phyloP scores from a whole-genome alignment of 2,888 invertebrate species.

The Campoletis raptor region DNA sequence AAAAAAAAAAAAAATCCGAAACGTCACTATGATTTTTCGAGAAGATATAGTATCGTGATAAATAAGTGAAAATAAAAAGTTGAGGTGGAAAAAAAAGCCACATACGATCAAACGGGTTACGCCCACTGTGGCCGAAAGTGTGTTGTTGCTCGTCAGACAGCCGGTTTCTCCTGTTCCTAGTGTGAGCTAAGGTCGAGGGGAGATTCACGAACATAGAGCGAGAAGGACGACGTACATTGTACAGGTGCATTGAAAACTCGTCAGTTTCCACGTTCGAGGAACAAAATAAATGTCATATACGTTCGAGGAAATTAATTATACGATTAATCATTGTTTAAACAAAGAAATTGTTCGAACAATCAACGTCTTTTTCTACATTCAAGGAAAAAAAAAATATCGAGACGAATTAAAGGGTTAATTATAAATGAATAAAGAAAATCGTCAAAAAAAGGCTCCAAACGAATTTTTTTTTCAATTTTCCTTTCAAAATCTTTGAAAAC shows the following conservation, averaged over 20 bases:
- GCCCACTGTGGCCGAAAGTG: slow-evolving; percentile 65
- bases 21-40: slow-evolving; percentile 18
- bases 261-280: not conserved
- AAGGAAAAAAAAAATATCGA: too few relatives aligned
- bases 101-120: slow-evolving; percentile 62
- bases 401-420: not conserved
- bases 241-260: slow-evolving; percentile 66
- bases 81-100: slow-evolving; percentile 26
- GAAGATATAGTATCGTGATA: not conserved
- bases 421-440: not conserved
- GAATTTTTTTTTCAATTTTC: not conserved
- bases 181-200: slow-evolving; percentile 60
- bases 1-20: slow-evolving; percentile 7
- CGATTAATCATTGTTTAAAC: not conserved
- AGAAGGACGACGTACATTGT: slow-evolving; percentile 47
- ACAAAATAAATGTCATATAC: slow-evolving; percentile 3
- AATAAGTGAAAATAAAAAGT: slow-evolving; percentile 49
- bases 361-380: too few relatives aligned
- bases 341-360: not conserved
- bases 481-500: not conserved
- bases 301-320: not conserved
- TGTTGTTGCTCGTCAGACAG: slow-evolving; percentile 35
- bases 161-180: slow-evolving; percentile 67
- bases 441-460: not conserved
- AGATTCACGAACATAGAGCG: slow-evolving; percentile 58